These are phyloP conservation scores for Petromus typicus DNA, from an alignment of 2,113 vertebrate genomes.

Conservation along the genomic window DNA sequence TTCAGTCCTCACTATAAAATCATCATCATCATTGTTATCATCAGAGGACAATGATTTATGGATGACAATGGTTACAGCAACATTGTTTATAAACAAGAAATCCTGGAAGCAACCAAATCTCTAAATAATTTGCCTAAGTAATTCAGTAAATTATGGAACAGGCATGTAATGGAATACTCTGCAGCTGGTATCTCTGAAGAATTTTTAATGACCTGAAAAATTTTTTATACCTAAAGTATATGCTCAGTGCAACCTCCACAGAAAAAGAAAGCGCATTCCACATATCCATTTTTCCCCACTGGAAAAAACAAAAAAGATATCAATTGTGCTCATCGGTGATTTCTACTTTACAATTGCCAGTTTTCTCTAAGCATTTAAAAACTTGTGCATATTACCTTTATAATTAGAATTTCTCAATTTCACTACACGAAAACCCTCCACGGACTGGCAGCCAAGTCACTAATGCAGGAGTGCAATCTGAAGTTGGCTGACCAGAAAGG, in stretches of 20 bases:
- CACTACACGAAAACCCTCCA: not conserved
- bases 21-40: too few species aligned
- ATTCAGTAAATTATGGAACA: not conserved
- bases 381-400: not conserved
- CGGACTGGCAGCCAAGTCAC: not conserved
- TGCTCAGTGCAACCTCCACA: not conserved
- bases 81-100: not conserved
- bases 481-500: not conserved
- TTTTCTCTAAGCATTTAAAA: conserved; percentile 50
- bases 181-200: not conserved
- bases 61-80: not conserved
- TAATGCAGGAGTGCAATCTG: not conserved
- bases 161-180: conserved; percentile 3
- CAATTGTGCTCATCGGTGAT: not conserved
- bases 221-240: not conserved
- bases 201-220: conserved; percentile 43
- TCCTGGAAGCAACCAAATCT: not conserved
- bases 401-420: conserved; percentile 31
- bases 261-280: not conserved
- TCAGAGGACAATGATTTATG: not conserved
- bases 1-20: not conserved
- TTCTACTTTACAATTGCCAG: conserved; percentile 10
- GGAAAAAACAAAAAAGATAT: not conserved
- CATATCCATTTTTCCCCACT: not conserved
- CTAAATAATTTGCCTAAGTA: not conserved